Conservation (phyloP, 2,797 vertebrate genomes). For the Argyrosomus regius region DNA sequence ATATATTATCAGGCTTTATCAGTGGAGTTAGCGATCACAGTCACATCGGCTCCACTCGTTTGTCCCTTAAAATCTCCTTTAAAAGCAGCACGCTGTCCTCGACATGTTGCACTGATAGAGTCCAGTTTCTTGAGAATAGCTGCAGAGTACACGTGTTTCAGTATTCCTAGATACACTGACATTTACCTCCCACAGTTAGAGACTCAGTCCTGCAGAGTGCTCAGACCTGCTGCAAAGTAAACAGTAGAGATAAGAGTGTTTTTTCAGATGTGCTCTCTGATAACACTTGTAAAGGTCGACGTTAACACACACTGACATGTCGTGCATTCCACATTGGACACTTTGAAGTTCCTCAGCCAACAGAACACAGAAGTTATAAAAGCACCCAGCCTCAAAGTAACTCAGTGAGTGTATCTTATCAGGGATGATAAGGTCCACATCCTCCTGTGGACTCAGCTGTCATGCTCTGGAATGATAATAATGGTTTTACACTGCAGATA, state of each 20-base stretch:
- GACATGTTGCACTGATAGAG: conserved; percentile 5
- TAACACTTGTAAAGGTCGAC: background rate
- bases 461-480: background rate
- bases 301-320: background rate
- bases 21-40: background rate
- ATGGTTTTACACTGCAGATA: conserved; percentile 20
- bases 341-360: background rate
- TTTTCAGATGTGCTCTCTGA: conserved; percentile 27
- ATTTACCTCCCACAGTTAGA: conserved; percentile 18
- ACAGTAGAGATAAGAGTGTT: conserved; percentile 42
- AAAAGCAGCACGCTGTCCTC: background rate
- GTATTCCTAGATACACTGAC: background rate
- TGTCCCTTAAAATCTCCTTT: conserved; percentile 4
- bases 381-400: background rate
- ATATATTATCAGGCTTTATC: background rate
- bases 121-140: background rate
- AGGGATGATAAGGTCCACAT: background rate
- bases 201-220: conserved; percentile 25
- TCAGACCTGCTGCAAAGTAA: conserved; percentile 49
- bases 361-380: conserved; percentile 1
- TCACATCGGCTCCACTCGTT: background rate
- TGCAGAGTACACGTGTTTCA: conserved; percentile 5
- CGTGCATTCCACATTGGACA: background rate
- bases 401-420: conserved; percentile 18
- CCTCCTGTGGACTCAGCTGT: background rate